phyloP scores from a whole-genome alignment of 1,140 invertebrate species.

The Pristionchus pacificus region DNA sequence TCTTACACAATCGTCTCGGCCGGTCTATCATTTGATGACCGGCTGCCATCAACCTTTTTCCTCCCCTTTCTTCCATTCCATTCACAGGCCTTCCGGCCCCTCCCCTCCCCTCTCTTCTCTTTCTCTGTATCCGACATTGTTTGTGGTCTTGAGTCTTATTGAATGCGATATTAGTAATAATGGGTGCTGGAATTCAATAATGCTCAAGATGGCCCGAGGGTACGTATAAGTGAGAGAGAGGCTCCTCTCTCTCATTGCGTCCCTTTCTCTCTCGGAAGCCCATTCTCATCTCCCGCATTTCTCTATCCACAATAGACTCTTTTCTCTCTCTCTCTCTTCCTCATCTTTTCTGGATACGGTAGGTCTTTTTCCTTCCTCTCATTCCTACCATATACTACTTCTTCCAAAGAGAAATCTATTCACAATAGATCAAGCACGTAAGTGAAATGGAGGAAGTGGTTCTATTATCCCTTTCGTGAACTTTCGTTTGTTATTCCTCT shows the following conservation, averaged over 20 bases:
- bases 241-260: too few species aligned
- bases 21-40: too few species aligned
- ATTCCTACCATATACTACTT: too few species aligned
- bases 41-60: too few species aligned
- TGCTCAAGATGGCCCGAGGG: conserved; percentile 13
- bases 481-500: not conserved
- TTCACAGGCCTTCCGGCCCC: not conserved
- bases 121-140: too few species aligned
- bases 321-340: not conserved
- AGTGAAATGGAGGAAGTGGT: not conserved
- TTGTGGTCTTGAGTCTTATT: too few species aligned
- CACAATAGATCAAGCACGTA: not conserved
- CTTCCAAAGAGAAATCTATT: too few species aligned
- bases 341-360: too few species aligned
- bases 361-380: not conserved
- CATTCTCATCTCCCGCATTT: too few species aligned
- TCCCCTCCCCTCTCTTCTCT: not conserved
- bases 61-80: not conserved
- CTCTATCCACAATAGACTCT: too few species aligned
- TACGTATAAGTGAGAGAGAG: not conserved
- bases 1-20: too few species aligned
- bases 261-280: too few species aligned
- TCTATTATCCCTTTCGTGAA: not conserved
- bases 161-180: conserved; percentile 36
- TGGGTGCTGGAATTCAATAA: conserved; percentile 19